Evolutionary conservation across 2,113 vertebrate species (phyloP), one percentile per base, ranked within the genome.

Genomic region (Hucho hucho): DNA sequence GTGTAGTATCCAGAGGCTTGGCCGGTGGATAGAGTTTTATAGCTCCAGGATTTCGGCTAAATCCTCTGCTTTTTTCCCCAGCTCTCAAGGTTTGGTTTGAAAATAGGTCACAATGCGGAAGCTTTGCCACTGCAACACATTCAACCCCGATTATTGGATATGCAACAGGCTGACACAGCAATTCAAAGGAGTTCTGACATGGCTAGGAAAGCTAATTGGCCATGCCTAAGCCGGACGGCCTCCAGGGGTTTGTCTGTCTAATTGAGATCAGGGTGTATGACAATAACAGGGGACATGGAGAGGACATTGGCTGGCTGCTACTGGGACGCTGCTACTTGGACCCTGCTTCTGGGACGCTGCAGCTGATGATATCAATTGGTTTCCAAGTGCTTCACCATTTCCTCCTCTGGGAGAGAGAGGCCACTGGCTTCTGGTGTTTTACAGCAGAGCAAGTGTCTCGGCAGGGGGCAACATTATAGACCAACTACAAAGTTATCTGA

Each of bases 111-210:
- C 87, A 82, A 84, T 85, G 87, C 79, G 86, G 86, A 82, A 80
- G 86, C 83, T 76, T 53, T 79, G 86, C 83, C 86, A 79, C 89
- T 81, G 88, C 89, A 78, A 87, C 87, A 83, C 77, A 85, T 87
- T 92, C 90, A 88, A 74, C 82, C 88, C 65, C 66, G 87, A 90
- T 91, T 90, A 89, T 86, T 29, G 86, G 65, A 84, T 65, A 69
- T 79, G 85, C 86, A 90, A 90, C 87, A 87, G 88, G 90, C 83
- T 80, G 87, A 90, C 89, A 85, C 67, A 75, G 79, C 83, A 80
- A 86, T 92, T 93, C 90, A 92, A 92, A 93, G 90, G 87, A 91
- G 87, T 88, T 92, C 89, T 92, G 90, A 92, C 92, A 91, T 84
- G 78, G 83, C 89, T 91, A 85, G 89, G 87, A 87, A 89, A 90